Evolutionary conservation across 2,888 invertebrate species (phyloP).

Genomic region (Antheraea yamamai): DNA sequence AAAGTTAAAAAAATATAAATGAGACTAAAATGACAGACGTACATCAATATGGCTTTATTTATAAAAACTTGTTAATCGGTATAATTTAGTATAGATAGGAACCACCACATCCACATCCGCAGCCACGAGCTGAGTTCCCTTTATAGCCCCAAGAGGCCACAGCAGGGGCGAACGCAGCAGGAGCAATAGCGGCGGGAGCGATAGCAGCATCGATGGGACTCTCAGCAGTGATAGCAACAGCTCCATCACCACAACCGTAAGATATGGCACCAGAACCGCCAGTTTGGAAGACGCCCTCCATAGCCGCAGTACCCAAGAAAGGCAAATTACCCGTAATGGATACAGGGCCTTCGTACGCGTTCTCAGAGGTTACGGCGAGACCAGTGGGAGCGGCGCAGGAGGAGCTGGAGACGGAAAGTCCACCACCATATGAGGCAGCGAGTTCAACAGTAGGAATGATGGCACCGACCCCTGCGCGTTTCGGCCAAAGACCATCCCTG

Average conservation of each 20-base stretch:
- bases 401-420: conserved; percentile 35
- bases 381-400: conserved; percentile 39
- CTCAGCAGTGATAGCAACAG: conserved; percentile 20
- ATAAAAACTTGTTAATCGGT: not conserved
- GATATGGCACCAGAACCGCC: conserved; percentile 39
- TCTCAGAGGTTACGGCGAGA: conserved; percentile 40
- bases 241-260: conserved; percentile 27
- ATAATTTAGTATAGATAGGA: conserved; percentile 16
- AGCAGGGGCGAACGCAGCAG: conserved; percentile 2
- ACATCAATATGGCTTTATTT: not conserved
- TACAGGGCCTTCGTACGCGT: conserved; percentile 38
- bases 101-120: conserved; percentile 17
- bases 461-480: conserved; percentile 13
- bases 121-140: conserved; percentile 5
- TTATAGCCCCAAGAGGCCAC: not conserved
- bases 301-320: conserved; percentile 37
- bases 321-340: conserved; percentile 34
- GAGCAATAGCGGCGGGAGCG: conserved; percentile 14
- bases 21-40: not conserved
- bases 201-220: conserved; percentile 8
- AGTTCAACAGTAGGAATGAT: conserved; percentile 3
- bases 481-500: not conserved
- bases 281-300: conserved; percentile 44
- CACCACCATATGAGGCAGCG: conserved; percentile 25
- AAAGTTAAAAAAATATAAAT: not conserved